These are phyloP conservation scores for Agelaius phoeniceus DNA, from an alignment of 2,113 vertebrate species.

Conservation along the genomic window DNA sequence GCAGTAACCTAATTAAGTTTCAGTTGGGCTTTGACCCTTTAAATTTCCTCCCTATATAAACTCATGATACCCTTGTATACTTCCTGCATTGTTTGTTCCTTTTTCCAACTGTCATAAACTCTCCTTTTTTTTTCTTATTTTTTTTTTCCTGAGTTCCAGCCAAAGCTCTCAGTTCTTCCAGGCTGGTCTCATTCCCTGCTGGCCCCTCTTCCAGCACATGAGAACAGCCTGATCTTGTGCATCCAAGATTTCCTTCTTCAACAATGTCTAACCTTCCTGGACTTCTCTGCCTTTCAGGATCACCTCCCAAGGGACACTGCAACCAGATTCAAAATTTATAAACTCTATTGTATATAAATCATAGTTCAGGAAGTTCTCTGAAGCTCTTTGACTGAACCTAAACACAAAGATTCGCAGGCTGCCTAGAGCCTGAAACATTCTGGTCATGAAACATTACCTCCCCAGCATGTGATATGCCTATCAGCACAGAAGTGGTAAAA, in stretches of 20 bases:
- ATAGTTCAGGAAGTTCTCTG: constrained; percentile 29
- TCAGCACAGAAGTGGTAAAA: constrained; percentile 82
- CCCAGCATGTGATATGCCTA: constrained; percentile 76
- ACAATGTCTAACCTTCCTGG: neutral
- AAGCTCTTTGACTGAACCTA: constrained; percentile 45
- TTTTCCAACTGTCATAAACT: neutral
- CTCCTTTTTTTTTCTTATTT: neutral
- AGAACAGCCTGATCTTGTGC: neutral
- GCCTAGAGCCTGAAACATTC: constrained; percentile 75
- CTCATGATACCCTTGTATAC: neutral
- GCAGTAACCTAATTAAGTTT: neutral
- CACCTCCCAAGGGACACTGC: neutral
- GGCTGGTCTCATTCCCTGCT: neutral
- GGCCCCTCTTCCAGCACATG: neutral
- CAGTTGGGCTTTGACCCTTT: neutral
- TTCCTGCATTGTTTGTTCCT: neutral
- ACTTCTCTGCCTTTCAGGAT: neutral
- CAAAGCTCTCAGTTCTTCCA: neutral
- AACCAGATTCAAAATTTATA: neutral
- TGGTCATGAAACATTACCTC: constrained; percentile 86
- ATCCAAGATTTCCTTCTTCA: neutral
- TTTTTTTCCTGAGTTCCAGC: neutral
- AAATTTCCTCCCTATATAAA: neutral
- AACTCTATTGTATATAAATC: constrained; percentile 26
- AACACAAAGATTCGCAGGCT: constrained; percentile 63